Evolutionary conservation across 2,113 vertebrate genomes (phyloP), one percentile per base, ranked within the genome.

Genomic region (Callionymus lyra): DNA sequence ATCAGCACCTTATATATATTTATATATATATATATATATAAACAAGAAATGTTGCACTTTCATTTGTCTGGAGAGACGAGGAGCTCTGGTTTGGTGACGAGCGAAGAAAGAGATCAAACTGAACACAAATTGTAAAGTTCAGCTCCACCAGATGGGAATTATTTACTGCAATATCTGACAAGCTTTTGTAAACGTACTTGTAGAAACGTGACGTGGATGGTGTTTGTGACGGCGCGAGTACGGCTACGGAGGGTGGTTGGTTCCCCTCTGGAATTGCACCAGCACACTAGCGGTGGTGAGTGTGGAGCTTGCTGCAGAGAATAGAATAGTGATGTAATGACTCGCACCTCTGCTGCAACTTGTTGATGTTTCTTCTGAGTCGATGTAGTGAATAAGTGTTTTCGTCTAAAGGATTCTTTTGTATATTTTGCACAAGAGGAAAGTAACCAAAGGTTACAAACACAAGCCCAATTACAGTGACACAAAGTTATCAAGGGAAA

Each of bases 351-450:
- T 14, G 41, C 14, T 42, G 10, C 21, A 41, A 21, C 13, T 41
- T 41, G 40, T 4, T 21, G 12, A 41, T 18, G 31, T 44, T 44
- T 17, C 76, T 75, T 59, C 36, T 56, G 56, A 65, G 56, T 65
- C 53, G 41, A 70, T 17, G 21, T 64, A 51, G 48, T 27, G 72
- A 49, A 56, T 59, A 6, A 44, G 45, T 58, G 51, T 50, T 21
- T 58, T 64, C 67, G 38, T 52, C 34, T 46, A 40, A n/a, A 31
- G 27, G 12, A 16, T 52, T 69, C 58, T 60, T 74, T 79, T 84
- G 79, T 85, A 84, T 79, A 81, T 87, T 87, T 86, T 87, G 85
- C 84, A 87, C 85, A 87, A 65, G 53, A 79, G 60, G 70, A 85
- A 84, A 78, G 70, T 76, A 85, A 82, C 79, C 81, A 85, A 84